Base-by-base conservation (phyloP, 2,113 vertebrate species). In the Parotia lawesii region DNA sequence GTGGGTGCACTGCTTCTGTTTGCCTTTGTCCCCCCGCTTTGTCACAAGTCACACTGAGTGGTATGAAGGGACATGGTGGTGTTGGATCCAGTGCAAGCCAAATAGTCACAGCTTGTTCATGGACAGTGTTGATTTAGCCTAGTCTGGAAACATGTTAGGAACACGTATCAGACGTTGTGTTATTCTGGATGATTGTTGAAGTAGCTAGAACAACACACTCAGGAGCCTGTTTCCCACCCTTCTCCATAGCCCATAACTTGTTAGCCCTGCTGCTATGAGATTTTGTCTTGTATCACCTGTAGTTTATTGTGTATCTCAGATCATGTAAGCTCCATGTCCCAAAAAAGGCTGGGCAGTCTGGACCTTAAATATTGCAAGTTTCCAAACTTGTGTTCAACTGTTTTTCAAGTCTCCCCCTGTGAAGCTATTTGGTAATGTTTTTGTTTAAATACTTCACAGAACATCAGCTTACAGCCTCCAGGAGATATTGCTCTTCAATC, bases 381-480 rank as follows among this genome's bases (percentile, higher is more conserved):
- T 73, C 33, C 54, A 56, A 56, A 69, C 29, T 21, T 35, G 14
- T 44, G 8, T 77, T 92, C 22, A 69, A 1, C 29, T 72, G 1
- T 76, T 76, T 85, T 17, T 64, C 12, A 45, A 15, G 17, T 69
- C 21, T 60, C 3, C 15, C 5, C 8, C 27, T 67, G 0, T 60
- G 28, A 80, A 80, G 7, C 47, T 76, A 2, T 54, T 72, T 79
- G 27, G 3, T 87, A 61, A 83, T 77, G 12, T 13, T 93, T 85
- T 69, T 85, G 28, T 42, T 91, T 86, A 53, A 86, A 92, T 80
- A 15, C 84, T 29, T 97, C 95, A 42, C 94, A 98, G 98, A 98
- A 71, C 94, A 97, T 62, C 97, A 97, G 21, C 64, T 93, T 79
- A 85, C 77, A 76, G 56, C 93, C 50, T 96, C 96, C 71, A 97